Evolutionary conservation across 2,113 vertebrate genomes (phyloP), one percentile per base, ranked within the genome.

Genomic region (Hucho hucho): DNA sequence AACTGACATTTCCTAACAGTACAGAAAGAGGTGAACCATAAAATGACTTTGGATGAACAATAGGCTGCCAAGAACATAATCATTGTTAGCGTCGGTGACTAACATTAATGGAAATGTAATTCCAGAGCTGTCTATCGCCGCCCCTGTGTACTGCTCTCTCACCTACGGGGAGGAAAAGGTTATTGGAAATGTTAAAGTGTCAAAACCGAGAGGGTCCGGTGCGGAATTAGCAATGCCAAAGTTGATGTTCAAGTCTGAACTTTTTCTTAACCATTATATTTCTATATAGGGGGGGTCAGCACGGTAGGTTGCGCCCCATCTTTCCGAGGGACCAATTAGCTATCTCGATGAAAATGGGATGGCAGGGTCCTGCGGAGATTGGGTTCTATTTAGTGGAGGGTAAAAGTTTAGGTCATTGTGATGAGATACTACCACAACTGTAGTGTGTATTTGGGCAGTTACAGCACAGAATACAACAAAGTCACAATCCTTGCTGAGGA

Each of bases 311-410:
- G 64, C 64, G 12, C 16, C 64, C 16, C 25, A 7, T 49, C 79
- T 76, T 76, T 81, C 79, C 25, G 26, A 69, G 79, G 79, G 75
- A 81, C 79, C 79, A 81, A 81, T 81, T 81, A 81, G 66, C 67
- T 47, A 12, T 43, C 37, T 29, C 47, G 7, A 16, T 64, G 61
- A 74, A 67, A 58, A 71, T 18, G 64, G 58, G 73, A 75, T 47
- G 20, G 28, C 29, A 32, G 20, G 16, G 65, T 29, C 65, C 65
- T 67, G 65, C 29, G 6, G 64, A 28, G 25, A 14, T 28, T 2
- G 3, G 64, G 5, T 65, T 18, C 13, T 53, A 5, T 65, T 25
- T 13, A 29, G 3, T 16, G 64, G 12, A 13, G 12, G n/a, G 63
- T 64, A 14, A 63, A n/a, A 25, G 25, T 66, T 29, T 29, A 6